phyloP scores from a whole-genome alignment of 2,797 vertebrate genomes.

The Cryptoblepharus egeriae region DNA sequence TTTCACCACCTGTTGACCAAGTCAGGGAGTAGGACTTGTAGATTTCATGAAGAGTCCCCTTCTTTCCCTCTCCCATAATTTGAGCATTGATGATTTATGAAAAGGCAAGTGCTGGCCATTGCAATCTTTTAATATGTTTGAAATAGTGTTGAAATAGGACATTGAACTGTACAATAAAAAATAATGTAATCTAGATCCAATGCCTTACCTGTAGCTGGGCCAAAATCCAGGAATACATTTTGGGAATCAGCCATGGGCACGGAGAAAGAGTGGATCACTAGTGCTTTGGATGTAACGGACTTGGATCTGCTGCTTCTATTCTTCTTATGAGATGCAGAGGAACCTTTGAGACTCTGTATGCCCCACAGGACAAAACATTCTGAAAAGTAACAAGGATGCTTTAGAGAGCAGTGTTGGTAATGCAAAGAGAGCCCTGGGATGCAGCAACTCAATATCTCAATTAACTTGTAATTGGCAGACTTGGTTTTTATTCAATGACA shows the following conservation, averaged over 20 bases:
- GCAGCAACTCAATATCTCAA: not conserved
- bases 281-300: not conserved
- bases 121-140: not conserved
- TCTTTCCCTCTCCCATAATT: too few relatives aligned
- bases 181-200: not conserved
- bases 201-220: not conserved
- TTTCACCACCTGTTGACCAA: not conserved
- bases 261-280: not conserved
- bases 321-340: not conserved
- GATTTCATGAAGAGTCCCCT: too few relatives aligned
- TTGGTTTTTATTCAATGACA: not conserved
- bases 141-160: not conserved
- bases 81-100: too few relatives aligned
- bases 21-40: too few relatives aligned
- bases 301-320: not conserved
- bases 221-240: constrained; percentile 4
- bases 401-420: not conserved
- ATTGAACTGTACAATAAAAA: not conserved
- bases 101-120: not conserved
- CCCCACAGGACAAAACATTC: not conserved
- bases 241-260: not conserved
- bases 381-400: not conserved
- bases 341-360: not conserved
- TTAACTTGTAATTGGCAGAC: not conserved
- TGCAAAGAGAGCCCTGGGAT: not conserved